Evolutionary conservation across 2,888 invertebrate genomes (phyloP).

Genomic region (Lathronympha strigana): DNA sequence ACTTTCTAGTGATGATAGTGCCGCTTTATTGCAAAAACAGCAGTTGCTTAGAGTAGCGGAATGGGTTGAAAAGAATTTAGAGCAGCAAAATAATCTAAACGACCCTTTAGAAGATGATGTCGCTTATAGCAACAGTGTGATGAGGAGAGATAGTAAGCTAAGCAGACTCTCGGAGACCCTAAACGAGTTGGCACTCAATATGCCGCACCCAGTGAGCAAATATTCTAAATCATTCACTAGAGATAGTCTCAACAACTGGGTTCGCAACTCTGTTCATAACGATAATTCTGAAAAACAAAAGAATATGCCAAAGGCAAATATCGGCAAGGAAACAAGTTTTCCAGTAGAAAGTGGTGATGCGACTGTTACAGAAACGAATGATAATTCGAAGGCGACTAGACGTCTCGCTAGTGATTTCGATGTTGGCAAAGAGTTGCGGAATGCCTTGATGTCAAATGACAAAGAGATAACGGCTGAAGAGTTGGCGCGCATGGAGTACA

Average conservation of each 20-base stretch:
- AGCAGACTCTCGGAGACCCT: slow-evolving; percentile 72
- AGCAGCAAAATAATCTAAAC: slow-evolving; percentile 76
- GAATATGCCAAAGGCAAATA: slow-evolving; percentile 55
- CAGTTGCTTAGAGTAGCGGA: slow-evolving; percentile 89
- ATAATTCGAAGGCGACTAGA: slow-evolving; percentile 61
- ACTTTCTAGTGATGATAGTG: slow-evolving; percentile 80
- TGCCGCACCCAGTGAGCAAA: slow-evolving; percentile 80
- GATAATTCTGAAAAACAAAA: slow-evolving; percentile 55
- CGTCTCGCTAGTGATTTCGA: slow-evolving; percentile 54
- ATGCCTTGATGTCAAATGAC: slow-evolving; percentile 65
- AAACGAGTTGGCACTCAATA: slow-evolving; percentile 75
- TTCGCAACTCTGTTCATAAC: slow-evolving; percentile 57
- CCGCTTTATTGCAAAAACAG: slow-evolving; percentile 84
- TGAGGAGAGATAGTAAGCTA: slow-evolving; percentile 69
- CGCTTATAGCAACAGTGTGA: slow-evolving; percentile 61
- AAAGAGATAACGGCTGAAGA: slow-evolving; percentile 82
- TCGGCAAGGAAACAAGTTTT: slow-evolving; percentile 75
- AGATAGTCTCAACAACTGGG: slow-evolving; percentile 65
- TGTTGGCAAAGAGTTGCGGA: slow-evolving; percentile 59
- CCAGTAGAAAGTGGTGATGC: slow-evolving; percentile 73
- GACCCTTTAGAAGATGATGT: slow-evolving; percentile 76
- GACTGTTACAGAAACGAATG: slow-evolving; percentile 68
- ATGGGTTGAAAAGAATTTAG: slow-evolving; percentile 89
- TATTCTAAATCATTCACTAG: slow-evolving; percentile 67
- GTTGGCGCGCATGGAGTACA: slow-evolving; percentile 90